Base-by-base conservation (phyloP, 2,113 vertebrate species). In the Heteronetta atricapilla region DNA sequence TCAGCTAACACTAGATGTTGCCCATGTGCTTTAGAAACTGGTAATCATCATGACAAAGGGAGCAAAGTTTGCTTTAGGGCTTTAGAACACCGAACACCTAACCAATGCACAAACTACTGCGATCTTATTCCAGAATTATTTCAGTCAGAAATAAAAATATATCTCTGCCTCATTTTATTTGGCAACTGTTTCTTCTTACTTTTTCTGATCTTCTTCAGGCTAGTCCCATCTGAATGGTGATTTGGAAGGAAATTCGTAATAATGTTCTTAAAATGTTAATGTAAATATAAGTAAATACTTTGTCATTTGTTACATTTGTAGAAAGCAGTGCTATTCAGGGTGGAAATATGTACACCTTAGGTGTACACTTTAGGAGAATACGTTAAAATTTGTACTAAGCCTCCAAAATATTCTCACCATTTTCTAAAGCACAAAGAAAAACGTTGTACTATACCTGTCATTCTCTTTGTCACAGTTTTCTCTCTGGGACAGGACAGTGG, bases 1-100 rank as follows among this genome's bases (percentile, higher is more conserved):
- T 31, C 36, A 52, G 12, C 33, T 68, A 92, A 87, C 95, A 46
- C 94, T 90, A 97, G 95, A 60, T 95, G 95, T 22, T 93, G 74
- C 91, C 25, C 52, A 20, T 44, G 67, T 64, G 26, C 68, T 84
- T 77, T 53, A 91, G 59, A 74, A 77, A 29, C 33, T 52, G n/a
- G 40, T 55, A n/a, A 1, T n/a, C 19, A 5, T 17, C 28, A 11
- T 13, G 23, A 18, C 6, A 36, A 74, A 63, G 2, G 3, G 23
- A 87, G 19, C 6, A 31, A n/a, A 76, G 29, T 13, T 70, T 59
- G 7, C 23, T 59, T 40, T 8, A n/a, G 22, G 10, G 31, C 13
- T 93, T 55, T 81, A 8, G 23, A 19, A 31, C 23, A 38, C 56
- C 34, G 23, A 19, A n/a, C 19, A 38, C 56, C 48, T 63, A 56